phyloP scores from a whole-genome alignment of 2,888 invertebrate genomes.

The Ophion costatus region DNA sequence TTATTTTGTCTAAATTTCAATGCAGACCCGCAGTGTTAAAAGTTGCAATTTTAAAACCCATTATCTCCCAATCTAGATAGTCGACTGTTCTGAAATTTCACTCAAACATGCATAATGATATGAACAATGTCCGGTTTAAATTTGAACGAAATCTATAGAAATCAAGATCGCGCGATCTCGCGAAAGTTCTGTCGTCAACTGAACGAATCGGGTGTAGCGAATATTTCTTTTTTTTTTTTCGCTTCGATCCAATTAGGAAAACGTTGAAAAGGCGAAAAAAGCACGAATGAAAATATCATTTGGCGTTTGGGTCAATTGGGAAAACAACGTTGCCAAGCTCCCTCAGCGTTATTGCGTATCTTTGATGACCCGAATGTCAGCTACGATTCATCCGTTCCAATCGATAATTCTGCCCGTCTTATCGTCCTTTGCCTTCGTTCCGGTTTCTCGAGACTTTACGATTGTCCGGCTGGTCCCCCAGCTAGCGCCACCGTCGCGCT shows the following conservation, averaged over 20 bases:
- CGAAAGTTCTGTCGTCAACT: too few relatives aligned
- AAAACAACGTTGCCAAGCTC: background rate
- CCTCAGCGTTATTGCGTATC: background rate
- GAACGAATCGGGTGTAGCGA: too few relatives aligned
- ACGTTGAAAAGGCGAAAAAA: background rate
- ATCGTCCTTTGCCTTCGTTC: background rate
- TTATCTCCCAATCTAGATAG: too few relatives aligned
- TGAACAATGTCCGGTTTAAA: too few relatives aligned
- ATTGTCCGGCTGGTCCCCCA: background rate
- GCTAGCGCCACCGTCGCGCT: background rate
- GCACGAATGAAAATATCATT: background rate
- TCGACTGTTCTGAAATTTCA: too few relatives aligned
- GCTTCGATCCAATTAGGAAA: background rate
- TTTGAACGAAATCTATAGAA: too few relatives aligned
- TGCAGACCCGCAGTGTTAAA: too few relatives aligned
- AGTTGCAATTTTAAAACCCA: too few relatives aligned
- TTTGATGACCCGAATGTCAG: slow-evolving; percentile 28
- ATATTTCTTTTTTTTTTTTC: background rate
- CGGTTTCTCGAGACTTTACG: slow-evolving; percentile 4
- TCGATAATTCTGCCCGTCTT: slow-evolving; percentile 26
- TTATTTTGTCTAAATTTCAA: too few relatives aligned
- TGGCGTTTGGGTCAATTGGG: background rate
- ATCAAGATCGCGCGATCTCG: too few relatives aligned
- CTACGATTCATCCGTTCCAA: slow-evolving; percentile 14
- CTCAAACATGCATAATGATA: too few relatives aligned